Conservation (phyloP, 2,888 invertebrate species). For the Tetheella fluctuosa region DNA sequence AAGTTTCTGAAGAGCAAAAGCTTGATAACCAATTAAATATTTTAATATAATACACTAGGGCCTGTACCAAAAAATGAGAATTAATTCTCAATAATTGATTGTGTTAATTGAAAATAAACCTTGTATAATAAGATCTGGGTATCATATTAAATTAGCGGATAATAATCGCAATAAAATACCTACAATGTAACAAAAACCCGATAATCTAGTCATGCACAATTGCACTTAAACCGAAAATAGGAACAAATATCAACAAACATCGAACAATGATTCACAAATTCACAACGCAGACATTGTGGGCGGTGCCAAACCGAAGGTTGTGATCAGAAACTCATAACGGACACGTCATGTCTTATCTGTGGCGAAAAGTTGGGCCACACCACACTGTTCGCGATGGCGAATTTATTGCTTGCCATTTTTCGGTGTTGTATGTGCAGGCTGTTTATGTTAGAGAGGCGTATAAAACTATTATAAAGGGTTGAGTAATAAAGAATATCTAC, state of each 20-base stretch:
- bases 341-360: conserved; percentile 77
- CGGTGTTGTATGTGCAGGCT: background rate
- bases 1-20: too few relatives aligned
- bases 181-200: background rate
- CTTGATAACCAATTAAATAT: too few relatives aligned
- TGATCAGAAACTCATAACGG: conserved; percentile 76
- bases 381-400: conserved; percentile 27
- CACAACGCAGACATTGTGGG: conserved; percentile 37
- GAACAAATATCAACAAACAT: background rate
- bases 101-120: too few relatives aligned
- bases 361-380: conserved; percentile 58
- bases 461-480: too few relatives aligned
- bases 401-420: conserved; percentile 8
- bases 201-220: background rate
- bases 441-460: too few relatives aligned
- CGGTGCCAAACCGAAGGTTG: conserved; percentile 56
- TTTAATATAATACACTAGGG: too few relatives aligned
- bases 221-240: background rate
- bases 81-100: too few relatives aligned
- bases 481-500: background rate
- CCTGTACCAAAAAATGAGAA: too few relatives aligned
- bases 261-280: conserved; percentile 28
- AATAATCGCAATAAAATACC: background rate
- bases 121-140: too few relatives aligned
- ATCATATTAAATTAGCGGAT: too few relatives aligned